Evolutionary conservation across 2,797 vertebrate species (phyloP).

Genomic region (Paratrypauchen microcephalus): DNA sequence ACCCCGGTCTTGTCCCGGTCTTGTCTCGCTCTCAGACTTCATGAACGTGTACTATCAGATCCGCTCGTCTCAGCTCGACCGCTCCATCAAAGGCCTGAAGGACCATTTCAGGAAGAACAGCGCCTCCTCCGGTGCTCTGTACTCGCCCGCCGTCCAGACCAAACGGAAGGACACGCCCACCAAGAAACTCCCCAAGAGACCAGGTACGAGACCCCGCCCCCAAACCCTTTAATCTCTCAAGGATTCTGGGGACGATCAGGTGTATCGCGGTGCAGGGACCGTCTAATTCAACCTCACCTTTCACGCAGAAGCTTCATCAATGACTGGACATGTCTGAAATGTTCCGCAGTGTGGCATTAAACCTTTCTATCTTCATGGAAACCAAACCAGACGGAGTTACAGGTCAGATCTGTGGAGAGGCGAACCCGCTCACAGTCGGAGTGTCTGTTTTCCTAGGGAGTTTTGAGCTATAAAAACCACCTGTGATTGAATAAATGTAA

Average conservation of each 20-base stretch:
- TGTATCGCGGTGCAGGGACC: not conserved
- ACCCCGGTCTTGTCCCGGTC: not conserved
- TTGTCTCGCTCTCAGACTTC: constrained; percentile 81
- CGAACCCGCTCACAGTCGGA: too few species aligned
- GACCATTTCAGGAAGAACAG: constrained; percentile 98
- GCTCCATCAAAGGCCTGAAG: constrained; percentile 93
- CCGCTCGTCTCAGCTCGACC: constrained; percentile 92
- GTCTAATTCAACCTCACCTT: not conserved
- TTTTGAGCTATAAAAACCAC: too few species aligned
- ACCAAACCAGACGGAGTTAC: too few species aligned
- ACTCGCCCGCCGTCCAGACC: constrained; percentile 93
- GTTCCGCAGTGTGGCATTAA: too few species aligned
- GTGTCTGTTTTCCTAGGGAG: too few species aligned
- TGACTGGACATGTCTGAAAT: not conserved
- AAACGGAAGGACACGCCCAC: constrained; percentile 98
- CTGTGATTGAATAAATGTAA: too few species aligned
- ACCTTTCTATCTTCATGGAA: too few species aligned
- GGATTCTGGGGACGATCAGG: not conserved
- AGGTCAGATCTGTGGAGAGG: too few species aligned
- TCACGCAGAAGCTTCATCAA: not conserved
- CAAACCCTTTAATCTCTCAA: too few species aligned
- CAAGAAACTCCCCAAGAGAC: constrained; percentile 91
- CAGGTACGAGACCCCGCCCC: constrained; percentile 74
- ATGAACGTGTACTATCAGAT: constrained; percentile 99
- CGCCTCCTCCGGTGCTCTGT: constrained; percentile 86